Base-by-base conservation (phyloP, 2,797 vertebrate species). In the Characodon lateralis region DNA sequence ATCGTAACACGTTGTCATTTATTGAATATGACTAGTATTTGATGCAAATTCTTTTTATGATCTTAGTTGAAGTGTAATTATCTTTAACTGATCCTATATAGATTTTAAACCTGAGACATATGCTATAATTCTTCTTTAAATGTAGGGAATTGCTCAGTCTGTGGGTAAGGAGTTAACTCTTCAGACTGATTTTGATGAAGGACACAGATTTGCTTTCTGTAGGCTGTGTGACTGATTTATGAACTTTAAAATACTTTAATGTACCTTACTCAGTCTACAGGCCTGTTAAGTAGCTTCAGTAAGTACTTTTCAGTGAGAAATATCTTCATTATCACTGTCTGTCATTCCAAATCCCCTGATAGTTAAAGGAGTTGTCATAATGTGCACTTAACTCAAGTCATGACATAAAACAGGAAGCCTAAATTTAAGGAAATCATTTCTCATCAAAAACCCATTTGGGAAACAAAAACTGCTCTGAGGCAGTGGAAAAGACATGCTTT, bases 401-500 rank as follows among this genome's bases (percentile, higher is more conserved):
- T 87, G 89, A 85, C 85, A 81, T 73, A 74, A 81, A 75, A 79
- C 63, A 87, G 87, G 80, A 92, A 91, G 89, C 89, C 74, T 73
- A 81, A 73, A 91, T 78, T 74, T 78, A 80, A 88, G 63, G 63
- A 69, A 81, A 16, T 59, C 18, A 10, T 2, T 82, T 79, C 79
- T 89, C 48, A 80, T 88, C 74, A 79, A 78, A 83, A 85, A 89
- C 71, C 78, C 78, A 78, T 83, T 13, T 78, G 78, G 79, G 85
- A 79, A 87, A 56, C 63, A 73, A 77, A 77, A 39, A 43, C 65
- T 46, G 59, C 41, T 71, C 20, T 14, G 28, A 78, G 63, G 35
- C 48, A 10, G 69, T 73, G 81, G 78, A 82, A 86, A 66, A 28
- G 74, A 84, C 89, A 74, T 1, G 72, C 82, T 86, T 84, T 86